Base-by-base conservation (phyloP, 2,888 invertebrate genomes). In the Clostera curtula region DNA sequence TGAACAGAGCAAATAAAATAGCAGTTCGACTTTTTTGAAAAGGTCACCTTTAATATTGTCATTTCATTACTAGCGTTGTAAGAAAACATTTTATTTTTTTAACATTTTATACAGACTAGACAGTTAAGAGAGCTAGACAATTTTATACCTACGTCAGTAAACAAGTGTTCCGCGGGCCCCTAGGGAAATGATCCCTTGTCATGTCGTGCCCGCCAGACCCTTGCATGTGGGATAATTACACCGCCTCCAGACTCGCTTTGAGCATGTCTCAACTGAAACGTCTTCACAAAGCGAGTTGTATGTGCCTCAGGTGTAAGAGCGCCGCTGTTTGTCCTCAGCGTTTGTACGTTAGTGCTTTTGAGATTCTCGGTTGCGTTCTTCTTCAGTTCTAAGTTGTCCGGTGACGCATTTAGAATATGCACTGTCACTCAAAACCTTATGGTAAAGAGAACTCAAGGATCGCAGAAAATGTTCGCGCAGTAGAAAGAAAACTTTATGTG, bases 151-250 rank as follows among this genome's bases (percentile, higher is more conserved):
- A n/a, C n/a, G n/a, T 59, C 55, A 34, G 48, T 49, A 57, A 56
- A 58, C 54, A 59, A 54, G 54, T 49, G 36, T 40, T 35, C 42
- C 41, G 46, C 54, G 51, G 48, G 42, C 55, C 54, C 49, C 56
- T 25, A 33, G 52, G 54, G 56, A 45, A 49, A 48, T 55, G 57
- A 54, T 55, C 54, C 54, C 51, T 46, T 38, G 40, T 43, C 27
- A 34, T 45, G 42, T 46, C 31, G 30, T 40, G 47, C 41, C 49
- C 50, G 3, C 18, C n/a, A 7, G n/a, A 16, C 61, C 59, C 59
- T 56, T 48, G 49, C 61, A 53, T 55, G 59, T 56, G 47, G 52
- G 61, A 76, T 79, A 75, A 79, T 77, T 74, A 71, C 74, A 75
- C 54, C 59, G 62, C 58, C 61, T 61, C 35, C 53, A 65, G 58